phyloP scores from a whole-genome alignment of 2,797 vertebrate genomes.

The Alca torda region DNA sequence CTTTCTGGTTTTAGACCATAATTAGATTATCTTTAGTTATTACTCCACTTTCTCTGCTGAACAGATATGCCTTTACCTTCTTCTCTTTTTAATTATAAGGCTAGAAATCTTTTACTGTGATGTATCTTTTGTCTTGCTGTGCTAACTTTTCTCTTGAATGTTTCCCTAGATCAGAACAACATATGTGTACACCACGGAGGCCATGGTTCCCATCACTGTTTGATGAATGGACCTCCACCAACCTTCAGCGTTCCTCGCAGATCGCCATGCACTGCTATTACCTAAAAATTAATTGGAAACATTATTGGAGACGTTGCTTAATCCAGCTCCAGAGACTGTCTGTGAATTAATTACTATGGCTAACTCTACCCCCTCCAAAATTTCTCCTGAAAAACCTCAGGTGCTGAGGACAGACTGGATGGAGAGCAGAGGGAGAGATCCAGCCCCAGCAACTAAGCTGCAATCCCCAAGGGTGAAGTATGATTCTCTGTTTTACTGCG shows the following conservation, averaged over 20 bases:
- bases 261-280: background rate
- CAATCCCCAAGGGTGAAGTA: background rate
- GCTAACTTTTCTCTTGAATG: background rate
- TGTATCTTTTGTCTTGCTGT: background rate
- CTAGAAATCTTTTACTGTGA: background rate
- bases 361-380: background rate
- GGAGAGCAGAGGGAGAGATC: background rate
- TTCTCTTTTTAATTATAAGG: slow-evolving; percentile 17
- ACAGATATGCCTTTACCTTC: background rate
- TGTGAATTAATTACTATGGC: background rate
- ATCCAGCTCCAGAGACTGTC: background rate
- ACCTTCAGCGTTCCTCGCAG: background rate
- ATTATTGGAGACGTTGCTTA: background rate
- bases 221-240: slow-evolving; percentile 29
- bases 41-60: background rate
- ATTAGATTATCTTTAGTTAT: slow-evolving; percentile 33
- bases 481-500: background rate
- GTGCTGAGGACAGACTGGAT: background rate
- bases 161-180: slow-evolving; percentile 1
- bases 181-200: background rate
- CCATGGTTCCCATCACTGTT: background rate
- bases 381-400: background rate
- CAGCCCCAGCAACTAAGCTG: background rate
- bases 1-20: background rate
- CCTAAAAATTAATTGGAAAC: slow-evolving; percentile 43